Evolutionary conservation across 2,797 vertebrate genomes (phyloP).

Genomic region (Vipera ursinii): DNA sequence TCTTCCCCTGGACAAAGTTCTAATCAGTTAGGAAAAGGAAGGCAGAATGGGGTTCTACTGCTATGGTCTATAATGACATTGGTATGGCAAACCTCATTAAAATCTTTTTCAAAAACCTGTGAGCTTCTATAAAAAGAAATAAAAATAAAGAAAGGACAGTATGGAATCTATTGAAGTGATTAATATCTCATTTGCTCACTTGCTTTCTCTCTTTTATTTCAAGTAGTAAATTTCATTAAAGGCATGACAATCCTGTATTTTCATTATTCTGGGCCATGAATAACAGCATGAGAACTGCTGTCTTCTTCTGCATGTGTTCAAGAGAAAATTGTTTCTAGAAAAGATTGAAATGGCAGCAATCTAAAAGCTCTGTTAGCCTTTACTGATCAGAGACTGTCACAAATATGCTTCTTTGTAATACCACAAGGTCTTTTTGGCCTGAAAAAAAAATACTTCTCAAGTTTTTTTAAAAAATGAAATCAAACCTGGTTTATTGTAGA

Average conservation of each 20-base stretch:
- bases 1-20: slow-evolving; percentile 22
- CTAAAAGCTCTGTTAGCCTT: too few species aligned
- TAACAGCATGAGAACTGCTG: not conserved
- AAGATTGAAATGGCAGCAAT: not conserved
- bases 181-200: slow-evolving; percentile 22
- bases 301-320: not conserved
- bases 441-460: not conserved
- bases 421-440: not conserved
- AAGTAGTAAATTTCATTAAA: slow-evolving; percentile 22
- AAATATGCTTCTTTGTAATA: not conserved
- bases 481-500: not conserved
- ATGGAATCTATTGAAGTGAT: slow-evolving; percentile 48
- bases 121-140: slow-evolving; percentile 20
- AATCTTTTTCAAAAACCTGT: slow-evolving; percentile 21
- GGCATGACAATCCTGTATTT: not conserved
- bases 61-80: not conserved
- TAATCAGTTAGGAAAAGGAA: not conserved
- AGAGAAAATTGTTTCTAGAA: not conserved
- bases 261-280: not conserved
- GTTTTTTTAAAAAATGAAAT: not conserved
- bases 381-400: not conserved
- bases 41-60: not conserved
- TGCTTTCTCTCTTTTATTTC: slow-evolving; percentile 1
- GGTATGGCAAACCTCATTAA: slow-evolving; percentile 31
- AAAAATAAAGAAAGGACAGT: slow-evolving; percentile 40